Conservation (phyloP, 2,888 invertebrate species). For the Oasisia sp. region DNA sequence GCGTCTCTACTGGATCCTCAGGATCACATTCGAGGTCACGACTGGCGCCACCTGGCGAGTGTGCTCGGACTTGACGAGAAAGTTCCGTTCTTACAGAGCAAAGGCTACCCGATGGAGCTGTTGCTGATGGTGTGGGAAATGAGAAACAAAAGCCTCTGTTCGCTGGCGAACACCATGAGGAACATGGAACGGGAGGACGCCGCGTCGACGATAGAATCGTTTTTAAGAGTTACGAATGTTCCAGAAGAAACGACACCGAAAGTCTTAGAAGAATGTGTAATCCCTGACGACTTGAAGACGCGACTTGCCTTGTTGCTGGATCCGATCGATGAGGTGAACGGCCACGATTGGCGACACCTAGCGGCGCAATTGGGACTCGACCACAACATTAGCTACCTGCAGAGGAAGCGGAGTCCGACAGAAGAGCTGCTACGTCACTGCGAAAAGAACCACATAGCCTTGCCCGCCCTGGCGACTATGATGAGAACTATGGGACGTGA, state of each 20-base stretch:
- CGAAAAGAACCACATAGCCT: neutral
- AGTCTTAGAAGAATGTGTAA: neutral
- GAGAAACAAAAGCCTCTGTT: neutral
- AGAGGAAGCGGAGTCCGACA: neutral
- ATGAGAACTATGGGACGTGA: neutral
- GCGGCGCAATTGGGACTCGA: neutral
- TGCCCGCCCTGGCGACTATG: neutral
- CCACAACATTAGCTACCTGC: neutral
- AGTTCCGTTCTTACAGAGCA: neutral
- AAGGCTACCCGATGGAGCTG: neutral
- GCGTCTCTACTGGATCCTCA: neutral
- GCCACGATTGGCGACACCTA: neutral
- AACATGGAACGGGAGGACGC: neutral
- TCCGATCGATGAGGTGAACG: neutral
- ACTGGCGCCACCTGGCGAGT: neutral
- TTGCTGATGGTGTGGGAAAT: constrained; percentile 6
- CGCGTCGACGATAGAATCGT: neutral
- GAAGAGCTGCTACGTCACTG: neutral
- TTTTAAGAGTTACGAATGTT: neutral
- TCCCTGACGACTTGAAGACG: neutral
- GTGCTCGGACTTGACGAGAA: constrained; percentile 6
- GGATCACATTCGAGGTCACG: neutral
- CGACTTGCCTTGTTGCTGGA: neutral
- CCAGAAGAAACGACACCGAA: neutral
- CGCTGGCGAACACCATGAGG: neutral